Base-by-base conservation (phyloP, 2,888 invertebrate species). In the Pristionchus japonicus region DNA sequence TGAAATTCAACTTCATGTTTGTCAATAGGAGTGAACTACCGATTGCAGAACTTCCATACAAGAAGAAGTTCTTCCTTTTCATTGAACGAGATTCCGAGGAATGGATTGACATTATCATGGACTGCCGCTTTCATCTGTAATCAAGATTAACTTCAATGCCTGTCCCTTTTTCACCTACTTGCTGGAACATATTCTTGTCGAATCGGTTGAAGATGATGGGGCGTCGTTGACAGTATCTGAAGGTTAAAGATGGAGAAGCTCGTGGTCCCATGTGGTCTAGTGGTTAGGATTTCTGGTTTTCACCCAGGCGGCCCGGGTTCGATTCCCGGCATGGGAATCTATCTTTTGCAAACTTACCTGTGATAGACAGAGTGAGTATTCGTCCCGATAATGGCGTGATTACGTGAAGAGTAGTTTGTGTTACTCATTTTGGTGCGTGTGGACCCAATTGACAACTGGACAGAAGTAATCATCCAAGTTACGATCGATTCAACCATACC, bases 61-160 rank as follows among this genome's bases (percentile, higher is more conserved):
- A 94, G 88, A 20, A 94, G 87, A 91, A 94, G 89, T 67, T 93
- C 94, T 40, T 94, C 94, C 86, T 91, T 92, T 86, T 93, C 93
- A 89, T 93, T 93, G 91, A 93, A 93, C 17, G 91, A 89, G 90
- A 93, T 93, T n/a, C 99, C 99, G 95, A 98, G 97, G 95, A 99
- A 99, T 88, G 97, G 97, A 95, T 98, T 98, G 91, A 99, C 96
- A 95, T 99, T 98, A 31, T 85, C 85, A 23, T 85, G 85, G 13
- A 85, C 64, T 11, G 85, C 64, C 37, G 85, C 85, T 85, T 64
- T 85, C 85, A 64, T 85, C 85, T 85, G 4, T 27, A 43, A 2
- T 49, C 13, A 15, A 34, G 34, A 37, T 9, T 7, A 4, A 83
- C 20, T 57, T 52, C 47, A 31, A 13, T 31, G 3, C 1, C 20